These are phyloP conservation scores for Drosophila birchii DNA, from an alignment of 2,888 invertebrate genomes.

Conservation along the genomic window DNA sequence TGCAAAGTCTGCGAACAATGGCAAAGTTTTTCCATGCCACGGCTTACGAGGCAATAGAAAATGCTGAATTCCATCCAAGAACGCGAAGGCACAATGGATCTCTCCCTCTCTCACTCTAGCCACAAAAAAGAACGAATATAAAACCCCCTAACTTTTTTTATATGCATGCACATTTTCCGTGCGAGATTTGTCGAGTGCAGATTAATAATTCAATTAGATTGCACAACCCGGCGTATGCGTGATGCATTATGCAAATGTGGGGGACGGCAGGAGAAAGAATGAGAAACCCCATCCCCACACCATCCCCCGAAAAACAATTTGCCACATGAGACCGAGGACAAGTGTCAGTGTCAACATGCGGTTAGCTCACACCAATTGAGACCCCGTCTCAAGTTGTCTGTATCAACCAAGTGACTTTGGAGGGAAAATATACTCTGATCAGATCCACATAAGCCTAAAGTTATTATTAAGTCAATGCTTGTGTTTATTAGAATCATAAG, in stretches of 20 bases:
- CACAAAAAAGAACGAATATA: conserved; percentile 28
- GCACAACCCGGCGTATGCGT: conserved; percentile 64
- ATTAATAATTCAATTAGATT: conserved; percentile 77
- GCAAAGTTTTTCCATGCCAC: conserved; percentile 47
- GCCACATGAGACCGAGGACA: conserved; percentile 20
- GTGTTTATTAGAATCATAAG: neutral
- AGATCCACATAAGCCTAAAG: neutral
- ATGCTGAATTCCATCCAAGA: conserved; percentile 52
- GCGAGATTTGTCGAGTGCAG: conserved; percentile 56
- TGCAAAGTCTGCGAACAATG: conserved; percentile 68
- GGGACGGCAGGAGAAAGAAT: conserved; percentile 5
- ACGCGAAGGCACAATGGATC: conserved; percentile 43
- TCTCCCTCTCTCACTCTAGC: conserved; percentile 9
- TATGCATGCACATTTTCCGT: conserved; percentile 24
- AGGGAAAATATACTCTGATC: neutral
- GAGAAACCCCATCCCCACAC: neutral
- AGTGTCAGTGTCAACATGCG: conserved; percentile 39
- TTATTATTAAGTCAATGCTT: neutral
- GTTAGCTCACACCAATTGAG: conserved; percentile 37
- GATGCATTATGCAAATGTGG: conserved; percentile 49
- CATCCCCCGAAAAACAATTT: conserved; percentile 33
- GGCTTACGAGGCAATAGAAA: conserved; percentile 58
- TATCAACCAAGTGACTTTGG: neutral
- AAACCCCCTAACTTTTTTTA: conserved; percentile 2
- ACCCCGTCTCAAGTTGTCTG: conserved; percentile 10